A percentile compares a stretch with the other conserved stretches of the same genome.
These are phyloP conservation scores for Theonella swinhoei DNA, from an alignment of 37 sponge, comb jelly and placozoan species.

Conservation along the genomic window DNA sequence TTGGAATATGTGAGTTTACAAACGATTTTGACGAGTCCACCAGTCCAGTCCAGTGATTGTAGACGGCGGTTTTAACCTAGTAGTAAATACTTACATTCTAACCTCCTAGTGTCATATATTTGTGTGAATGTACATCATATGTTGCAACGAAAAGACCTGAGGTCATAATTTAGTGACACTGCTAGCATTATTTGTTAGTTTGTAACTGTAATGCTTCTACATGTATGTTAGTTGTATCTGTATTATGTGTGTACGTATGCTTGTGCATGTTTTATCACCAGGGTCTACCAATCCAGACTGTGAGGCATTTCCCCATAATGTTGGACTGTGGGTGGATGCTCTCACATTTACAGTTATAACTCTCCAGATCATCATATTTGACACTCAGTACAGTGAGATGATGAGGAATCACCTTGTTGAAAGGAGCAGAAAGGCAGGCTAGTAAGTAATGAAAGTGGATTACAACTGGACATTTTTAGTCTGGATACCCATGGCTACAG, in stretches of 20 bases:
- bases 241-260: not conserved
- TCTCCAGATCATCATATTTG: conserved; percentile 67
- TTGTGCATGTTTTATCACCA: no score
- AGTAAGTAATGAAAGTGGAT: conserved; percentile 29
- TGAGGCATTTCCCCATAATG: not conserved
- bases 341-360: conserved; percentile 67
- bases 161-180: no score
- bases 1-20: no score
- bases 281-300: not conserved
- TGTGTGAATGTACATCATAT: no score
- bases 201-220: not conserved
- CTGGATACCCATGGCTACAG: not conserved
- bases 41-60: no score
- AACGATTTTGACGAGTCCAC: no score
- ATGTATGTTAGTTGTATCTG: not conserved
- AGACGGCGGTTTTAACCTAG: no score
- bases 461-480: not conserved
- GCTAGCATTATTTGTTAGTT: no score
- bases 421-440: conserved; percentile 14
- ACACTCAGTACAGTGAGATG: conserved; percentile 32
- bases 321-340: conserved; percentile 75
- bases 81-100: no score
- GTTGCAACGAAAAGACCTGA: no score
- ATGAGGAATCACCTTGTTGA: conserved; percentile 13
- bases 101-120: no score